Base-by-base conservation (phyloP, 2,888 invertebrate species). In the Cephonodes hylas region DNA sequence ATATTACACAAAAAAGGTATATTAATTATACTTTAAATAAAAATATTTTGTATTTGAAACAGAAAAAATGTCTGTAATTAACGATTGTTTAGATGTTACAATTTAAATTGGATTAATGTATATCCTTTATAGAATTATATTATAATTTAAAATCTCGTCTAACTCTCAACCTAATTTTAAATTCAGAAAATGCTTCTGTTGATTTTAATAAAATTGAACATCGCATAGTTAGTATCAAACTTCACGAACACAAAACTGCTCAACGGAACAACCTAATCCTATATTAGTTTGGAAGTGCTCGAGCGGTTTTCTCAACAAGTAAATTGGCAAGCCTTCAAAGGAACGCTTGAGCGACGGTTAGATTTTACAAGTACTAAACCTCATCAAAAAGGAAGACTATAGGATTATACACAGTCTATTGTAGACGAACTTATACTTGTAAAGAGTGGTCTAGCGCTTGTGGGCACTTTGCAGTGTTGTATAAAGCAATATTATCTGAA, bases 231-330 rank as follows among this genome's bases (percentile, higher is more conserved):
- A 31, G 18, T 27, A 53, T 48, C 15, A 27, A 31, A 53, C 10
- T 53, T 53, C 53, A 53, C 31, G 53, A 27, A 53, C 31, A 31
- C 27, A 10, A 10, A 53, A 7, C 53, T 31, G 27, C 18, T 27
- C 8, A 18, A 31, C 15, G 53, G 31, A 59, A 59, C 13, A 42
- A 38, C 42, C 44, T 18, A 18, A 18, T 44, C 42, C 58, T 23
- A 59, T 59, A 59, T 59, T 59, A 59, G 58, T 59, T 59, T 59
- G 18, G 3, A 59, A 59, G 42, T 25, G 27, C 58, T 25, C 20
- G 8, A 44, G 58, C 18, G 42, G 58, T 59, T 59, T 59, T 44
- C 25, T 22, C 13, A 44, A 44, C 44, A 59, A 25, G 44, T 42
- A 44, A 42, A 59, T 44, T 27, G 2, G 44, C 31, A 25, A 23